Evolutionary conservation across 2,797 vertebrate genomes (phyloP).

Genomic region (Novumbra hubbsi): DNA sequence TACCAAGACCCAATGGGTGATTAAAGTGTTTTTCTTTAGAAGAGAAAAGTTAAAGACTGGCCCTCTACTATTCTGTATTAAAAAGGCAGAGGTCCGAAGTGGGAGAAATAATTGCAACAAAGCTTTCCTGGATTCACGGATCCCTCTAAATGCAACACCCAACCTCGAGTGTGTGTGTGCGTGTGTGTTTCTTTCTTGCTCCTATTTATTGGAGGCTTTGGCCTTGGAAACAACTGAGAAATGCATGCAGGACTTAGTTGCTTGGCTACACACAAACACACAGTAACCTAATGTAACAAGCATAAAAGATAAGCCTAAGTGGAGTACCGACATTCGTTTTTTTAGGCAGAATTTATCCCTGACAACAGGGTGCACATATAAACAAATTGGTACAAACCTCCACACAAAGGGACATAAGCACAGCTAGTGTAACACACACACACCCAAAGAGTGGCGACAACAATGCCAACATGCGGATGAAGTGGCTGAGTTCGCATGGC

Average conservation of each 20-base stretch:
- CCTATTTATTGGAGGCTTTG: background rate
- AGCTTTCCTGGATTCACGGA: background rate
- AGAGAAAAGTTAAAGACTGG: background rate
- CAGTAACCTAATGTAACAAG: background rate
- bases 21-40: too few relatives aligned
- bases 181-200: background rate
- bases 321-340: too few relatives aligned
- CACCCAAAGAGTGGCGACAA: background rate
- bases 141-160: background rate
- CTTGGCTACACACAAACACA: conserved; percentile 6
- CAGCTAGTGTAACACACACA: background rate
- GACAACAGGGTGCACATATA: background rate
- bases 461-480: too few relatives aligned
- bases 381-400: background rate
- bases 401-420: background rate
- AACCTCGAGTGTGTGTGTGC: background rate
- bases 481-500: background rate
- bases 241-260: background rate
- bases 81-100: background rate
- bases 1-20: too few relatives aligned
- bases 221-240: background rate
- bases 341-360: too few relatives aligned
- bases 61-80: background rate
- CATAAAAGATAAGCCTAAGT: too few relatives aligned
- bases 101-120: background rate